Percentiles rank a stretch among this genome's conserved stretches.
Evolutionary conservation across 2,113 vertebrate genomes (phyloP).

Genomic region (Bothrops jararaca): DNA sequence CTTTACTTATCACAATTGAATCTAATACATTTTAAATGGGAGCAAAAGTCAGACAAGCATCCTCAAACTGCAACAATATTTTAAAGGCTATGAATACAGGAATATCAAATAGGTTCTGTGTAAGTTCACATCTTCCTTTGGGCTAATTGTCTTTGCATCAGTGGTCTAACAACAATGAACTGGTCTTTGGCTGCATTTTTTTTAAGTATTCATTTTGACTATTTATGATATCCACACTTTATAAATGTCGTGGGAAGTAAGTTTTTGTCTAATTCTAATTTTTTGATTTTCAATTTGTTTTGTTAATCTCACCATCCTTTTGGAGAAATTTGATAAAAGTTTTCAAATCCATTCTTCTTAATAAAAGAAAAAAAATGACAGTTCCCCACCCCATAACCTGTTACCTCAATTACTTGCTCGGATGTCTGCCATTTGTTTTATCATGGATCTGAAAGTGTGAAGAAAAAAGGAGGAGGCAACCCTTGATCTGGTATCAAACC

Average conservation of each 20-base stretch:
- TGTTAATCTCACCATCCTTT: background rate
- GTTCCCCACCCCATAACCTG: background rate
- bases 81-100: conserved; percentile 3
- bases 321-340: background rate
- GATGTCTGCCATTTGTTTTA: background rate
- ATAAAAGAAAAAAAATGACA: background rate
- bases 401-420: background rate
- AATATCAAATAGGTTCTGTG: conserved; percentile 18
- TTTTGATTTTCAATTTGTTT: background rate
- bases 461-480: background rate
- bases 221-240: background rate
- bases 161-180: background rate
- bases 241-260: background rate
- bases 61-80: conserved; percentile 9
- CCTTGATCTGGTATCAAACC: background rate
- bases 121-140: conserved; percentile 1
- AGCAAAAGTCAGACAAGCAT: conserved; percentile 21
- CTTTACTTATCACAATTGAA: conserved; percentile 32
- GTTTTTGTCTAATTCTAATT: background rate
- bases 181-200: background rate
- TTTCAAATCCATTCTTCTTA: background rate
- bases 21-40: conserved; percentile 28
- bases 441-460: background rate
- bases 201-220: background rate
- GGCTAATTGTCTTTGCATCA: background rate